These are phyloP conservation scores for Tachysurus vachellii DNA, from an alignment of 2,113 vertebrate genomes.

Conservation along the genomic window DNA sequence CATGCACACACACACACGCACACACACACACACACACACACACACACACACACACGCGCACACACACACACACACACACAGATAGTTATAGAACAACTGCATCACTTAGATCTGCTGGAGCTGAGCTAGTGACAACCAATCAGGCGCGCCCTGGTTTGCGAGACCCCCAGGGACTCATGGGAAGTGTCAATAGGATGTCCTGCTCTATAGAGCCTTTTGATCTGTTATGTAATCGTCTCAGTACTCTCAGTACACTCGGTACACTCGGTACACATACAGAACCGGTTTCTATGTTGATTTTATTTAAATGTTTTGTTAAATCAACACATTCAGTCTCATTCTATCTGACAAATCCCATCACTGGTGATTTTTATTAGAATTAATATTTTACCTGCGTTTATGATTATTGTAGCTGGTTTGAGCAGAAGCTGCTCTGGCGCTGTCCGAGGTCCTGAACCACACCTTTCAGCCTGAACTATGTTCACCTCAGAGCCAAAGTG, in stretches of 20 bases:
- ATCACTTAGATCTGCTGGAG: not conserved
- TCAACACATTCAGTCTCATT: not conserved
- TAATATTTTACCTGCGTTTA: not conserved
- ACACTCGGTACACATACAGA: not conserved
- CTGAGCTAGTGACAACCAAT: not conserved
- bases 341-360: not conserved
- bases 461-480: not conserved
- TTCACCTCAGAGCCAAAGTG: not conserved
- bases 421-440: not conserved
- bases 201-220: not conserved
- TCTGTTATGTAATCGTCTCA: conserved; percentile 2
- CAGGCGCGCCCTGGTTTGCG: not conserved
- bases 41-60: too few species aligned
- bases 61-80: not conserved
- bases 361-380: not conserved
- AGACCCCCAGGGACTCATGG: conserved; percentile 21
- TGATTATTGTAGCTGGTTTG: not conserved
- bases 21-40: too few species aligned
- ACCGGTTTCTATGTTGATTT: not conserved
- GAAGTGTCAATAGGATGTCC: conserved; percentile 1
- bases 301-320: not conserved
- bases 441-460: conserved; percentile 29
- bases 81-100: not conserved
- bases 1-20: too few species aligned
- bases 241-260: not conserved